phyloP scores from a whole-genome alignment of 2,113 vertebrate genomes.

The Cyphomyrus plagiostoma region DNA sequence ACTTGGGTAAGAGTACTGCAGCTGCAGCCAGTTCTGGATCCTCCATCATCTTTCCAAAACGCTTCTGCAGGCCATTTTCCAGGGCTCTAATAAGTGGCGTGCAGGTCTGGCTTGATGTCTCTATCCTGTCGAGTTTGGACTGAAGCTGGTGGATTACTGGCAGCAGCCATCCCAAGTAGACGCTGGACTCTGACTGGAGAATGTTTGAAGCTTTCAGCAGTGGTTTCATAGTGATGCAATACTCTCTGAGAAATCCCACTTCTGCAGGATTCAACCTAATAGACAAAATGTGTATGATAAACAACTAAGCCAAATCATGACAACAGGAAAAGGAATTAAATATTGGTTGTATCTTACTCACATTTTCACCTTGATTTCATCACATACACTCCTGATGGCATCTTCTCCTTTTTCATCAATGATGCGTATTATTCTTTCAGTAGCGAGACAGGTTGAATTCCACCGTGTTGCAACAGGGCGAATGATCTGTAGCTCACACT shows the following conservation, averaged over 20 bases:
- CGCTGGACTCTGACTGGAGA: constrained; percentile 24
- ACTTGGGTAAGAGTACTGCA: no score
- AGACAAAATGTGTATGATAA: constrained; percentile 8
- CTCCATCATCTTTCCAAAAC: constrained; percentile 18
- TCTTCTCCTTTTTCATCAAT: constrained; percentile 1
- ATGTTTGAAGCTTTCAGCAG: constrained; percentile 21
- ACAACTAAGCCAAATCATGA: background rate
- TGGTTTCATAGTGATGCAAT: constrained; percentile 14
- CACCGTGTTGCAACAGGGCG: background rate
- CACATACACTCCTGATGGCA: constrained; percentile 15
- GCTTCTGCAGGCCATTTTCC: constrained; percentile 18
- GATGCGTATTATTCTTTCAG: constrained; percentile 8
- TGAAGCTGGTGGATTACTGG: constrained; percentile 17
- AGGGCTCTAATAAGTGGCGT: background rate
- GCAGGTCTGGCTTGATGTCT: constrained; percentile 11
- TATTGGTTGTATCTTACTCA: background rate
- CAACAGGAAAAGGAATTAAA: background rate
- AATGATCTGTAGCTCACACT: constrained; percentile 6
- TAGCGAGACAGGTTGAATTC: constrained; percentile 13
- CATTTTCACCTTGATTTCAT: constrained; percentile 16
- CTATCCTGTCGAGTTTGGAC: constrained; percentile 20
- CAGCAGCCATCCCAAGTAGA: constrained; percentile 21
- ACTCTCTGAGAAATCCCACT: constrained; percentile 8
- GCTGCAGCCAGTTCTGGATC: no score
- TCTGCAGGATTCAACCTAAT: constrained; percentile 17